Conservation (phyloP, 1,140 invertebrate genomes). For the Tetragnatha versicolor region DNA sequence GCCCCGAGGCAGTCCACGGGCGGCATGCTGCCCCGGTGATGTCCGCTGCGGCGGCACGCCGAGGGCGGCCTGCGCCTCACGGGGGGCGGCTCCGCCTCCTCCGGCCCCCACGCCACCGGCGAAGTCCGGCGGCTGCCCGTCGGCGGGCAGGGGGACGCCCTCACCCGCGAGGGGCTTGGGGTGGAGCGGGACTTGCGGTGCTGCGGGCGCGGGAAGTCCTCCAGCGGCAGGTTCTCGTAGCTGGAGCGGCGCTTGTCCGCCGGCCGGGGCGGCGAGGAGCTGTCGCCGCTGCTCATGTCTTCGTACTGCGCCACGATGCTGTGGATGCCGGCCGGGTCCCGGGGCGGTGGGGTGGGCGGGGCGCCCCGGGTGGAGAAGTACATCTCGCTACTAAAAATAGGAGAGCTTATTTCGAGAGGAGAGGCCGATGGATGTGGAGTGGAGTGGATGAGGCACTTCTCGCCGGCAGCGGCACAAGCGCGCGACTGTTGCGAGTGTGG, state of each 20-base stretch:
- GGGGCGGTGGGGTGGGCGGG: constrained; percentile 15
- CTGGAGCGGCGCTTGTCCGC: constrained; percentile 20
- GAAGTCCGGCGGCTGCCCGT: not conserved
- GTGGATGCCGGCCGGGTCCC: constrained; percentile 36
- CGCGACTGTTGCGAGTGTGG: not conserved
- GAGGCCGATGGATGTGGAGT: not conserved
- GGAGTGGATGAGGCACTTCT: not conserved
- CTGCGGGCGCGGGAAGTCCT: not conserved
- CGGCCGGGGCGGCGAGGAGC: constrained; percentile 1
- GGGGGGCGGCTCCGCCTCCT: not conserved
- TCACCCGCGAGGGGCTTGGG: not conserved
- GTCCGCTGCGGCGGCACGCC: not conserved
- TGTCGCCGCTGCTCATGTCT: constrained; percentile 46
- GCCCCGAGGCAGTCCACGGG: constrained; percentile 15
- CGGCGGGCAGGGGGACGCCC: not conserved
- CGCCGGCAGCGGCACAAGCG: not conserved
- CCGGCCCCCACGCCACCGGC: not conserved
- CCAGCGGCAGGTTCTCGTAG: constrained; percentile 24
- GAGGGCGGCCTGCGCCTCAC: constrained; percentile 27
- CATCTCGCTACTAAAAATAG: constrained; percentile 12
- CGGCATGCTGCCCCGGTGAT: constrained; percentile 40
- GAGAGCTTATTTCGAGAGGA: not conserved
- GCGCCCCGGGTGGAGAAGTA: not conserved
- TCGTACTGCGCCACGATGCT: constrained; percentile 38
- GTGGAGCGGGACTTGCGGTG: constrained; percentile 19